A percentile compares a stretch with the other conserved stretches of the same genome.
Evolutionary conservation across 1,140 invertebrate species (phyloP).

Genomic region (Protaetia brevitarsis): DNA sequence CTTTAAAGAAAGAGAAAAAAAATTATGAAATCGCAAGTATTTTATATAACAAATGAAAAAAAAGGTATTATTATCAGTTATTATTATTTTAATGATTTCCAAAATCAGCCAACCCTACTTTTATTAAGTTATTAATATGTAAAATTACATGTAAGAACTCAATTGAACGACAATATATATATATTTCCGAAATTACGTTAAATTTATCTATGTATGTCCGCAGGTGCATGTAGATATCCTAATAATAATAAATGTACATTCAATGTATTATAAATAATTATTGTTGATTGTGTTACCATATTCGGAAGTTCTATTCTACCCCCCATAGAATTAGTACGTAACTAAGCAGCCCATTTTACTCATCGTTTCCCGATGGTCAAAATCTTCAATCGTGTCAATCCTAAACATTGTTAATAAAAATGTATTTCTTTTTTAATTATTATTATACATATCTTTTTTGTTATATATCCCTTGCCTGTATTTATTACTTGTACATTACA

Average conservation of each 20-base stretch:
- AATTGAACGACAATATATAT: not conserved
- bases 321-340: too few relatives aligned
- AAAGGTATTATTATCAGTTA: not conserved
- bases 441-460: not conserved
- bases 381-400: too few relatives aligned
- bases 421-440: not conserved
- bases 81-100: too few relatives aligned
- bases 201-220: too few relatives aligned
- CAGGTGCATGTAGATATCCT: not conserved
- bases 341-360: too few relatives aligned
- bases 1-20: not conserved
- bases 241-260: constrained; percentile 10
- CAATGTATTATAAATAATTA: constrained; percentile 11
- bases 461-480: not conserved
- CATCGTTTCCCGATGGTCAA: too few relatives aligned
- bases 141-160: not conserved
- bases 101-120: too few relatives aligned
- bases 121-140: too few relatives aligned
- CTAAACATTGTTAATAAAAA: too few relatives aligned
- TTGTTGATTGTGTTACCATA: not conserved
- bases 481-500: constrained; percentile 20
- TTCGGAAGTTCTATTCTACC: too few relatives aligned
- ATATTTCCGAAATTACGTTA: not conserved
- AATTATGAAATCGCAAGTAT: too few relatives aligned
- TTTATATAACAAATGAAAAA: not conserved